Base-by-base conservation (phyloP, 2,797 vertebrate species). In the Chelidonichthys spinosus region DNA sequence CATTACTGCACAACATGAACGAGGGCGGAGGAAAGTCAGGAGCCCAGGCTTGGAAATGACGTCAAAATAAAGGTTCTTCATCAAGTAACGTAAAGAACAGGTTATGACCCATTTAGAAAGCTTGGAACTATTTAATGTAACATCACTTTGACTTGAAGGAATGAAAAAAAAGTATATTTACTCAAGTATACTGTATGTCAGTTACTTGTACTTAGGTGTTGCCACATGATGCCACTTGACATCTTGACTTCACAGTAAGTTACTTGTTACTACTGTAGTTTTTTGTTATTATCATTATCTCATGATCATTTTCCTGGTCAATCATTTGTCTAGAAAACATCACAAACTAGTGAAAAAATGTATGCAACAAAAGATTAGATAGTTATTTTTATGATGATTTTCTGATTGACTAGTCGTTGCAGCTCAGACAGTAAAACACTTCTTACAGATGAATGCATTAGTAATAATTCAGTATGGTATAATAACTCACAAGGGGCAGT, bases 21-120 rank as follows among this genome's bases (percentile, higher is more conserved):
- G 44, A 37, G 59, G 55, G 55, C 25, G 25, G 25, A 25, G 25
- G 25, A 71, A 79, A 69, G 54, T 63, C 13, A 47, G 25, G 49
- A 53, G 33, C 63, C 65, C 36, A 35, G 37, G 11, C 39, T 43
- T 18, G 39, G 63, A 76, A 75, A 67, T 81, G 74, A 85, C 7
- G n/a, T 59, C 63, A 70, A 18, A 18, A 18, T 52, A 7, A 59
- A 71, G 15, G 33, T 59, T 54, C 35, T 58, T 53, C 18, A 54
- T 42, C 58, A 40, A 11, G 35, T 32, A 53, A 40, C 25, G 17
- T 40, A 39, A 68, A 53, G 36, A 52, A 35, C 32, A 56, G 61
- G 18, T 64, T 18, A 35, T 43, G 40, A 42, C 37, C 69, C 32
- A 39, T 4, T 47, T 13, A 63, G 37, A 63, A 52, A 64, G n/a